Percentiles rank a stretch among this genome's conserved stretches.
Conservation (phyloP, 2,113 vertebrate genomes). For the Tetrao urogallus region DNA sequence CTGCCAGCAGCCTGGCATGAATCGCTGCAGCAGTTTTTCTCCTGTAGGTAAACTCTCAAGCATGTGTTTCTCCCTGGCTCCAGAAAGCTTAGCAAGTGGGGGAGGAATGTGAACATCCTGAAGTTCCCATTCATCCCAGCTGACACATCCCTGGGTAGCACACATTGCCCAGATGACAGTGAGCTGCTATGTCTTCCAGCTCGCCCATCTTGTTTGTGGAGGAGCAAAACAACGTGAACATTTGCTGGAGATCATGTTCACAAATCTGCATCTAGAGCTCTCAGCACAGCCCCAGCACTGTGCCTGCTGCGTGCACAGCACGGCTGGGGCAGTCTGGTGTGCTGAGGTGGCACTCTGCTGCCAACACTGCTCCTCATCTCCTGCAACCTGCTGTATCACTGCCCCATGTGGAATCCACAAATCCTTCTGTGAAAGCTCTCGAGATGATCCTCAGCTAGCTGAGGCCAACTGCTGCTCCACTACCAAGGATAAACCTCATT, state of each 20-base stretch:
- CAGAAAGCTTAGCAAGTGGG: not conserved
- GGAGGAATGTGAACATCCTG: not conserved
- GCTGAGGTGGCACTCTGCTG: not conserved
- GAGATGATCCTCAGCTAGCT: not conserved
- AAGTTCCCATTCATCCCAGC: rapidly evolving
- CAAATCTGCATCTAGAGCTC: not conserved
- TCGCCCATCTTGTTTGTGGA: not conserved
- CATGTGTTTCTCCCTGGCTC: not conserved
- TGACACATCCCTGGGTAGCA: not conserved
- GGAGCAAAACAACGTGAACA: not conserved
- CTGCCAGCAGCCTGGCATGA: not conserved
- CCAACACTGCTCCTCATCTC: not conserved
- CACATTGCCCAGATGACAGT: not conserved
- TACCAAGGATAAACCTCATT: not conserved
- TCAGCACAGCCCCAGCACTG: rapidly evolving
- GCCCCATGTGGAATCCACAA: not conserved
- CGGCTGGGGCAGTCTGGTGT: not conserved
- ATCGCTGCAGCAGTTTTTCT: not conserved
- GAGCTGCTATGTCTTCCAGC: not conserved
- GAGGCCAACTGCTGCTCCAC: not conserved
- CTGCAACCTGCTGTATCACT: not conserved
- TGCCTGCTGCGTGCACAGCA: rapidly evolving
- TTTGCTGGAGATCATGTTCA: not conserved
- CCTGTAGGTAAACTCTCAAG: not conserved
- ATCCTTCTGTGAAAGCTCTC: not conserved